Base-by-base conservation (phyloP, 2,797 vertebrate genomes). In the Sebastes reedi region DNA sequence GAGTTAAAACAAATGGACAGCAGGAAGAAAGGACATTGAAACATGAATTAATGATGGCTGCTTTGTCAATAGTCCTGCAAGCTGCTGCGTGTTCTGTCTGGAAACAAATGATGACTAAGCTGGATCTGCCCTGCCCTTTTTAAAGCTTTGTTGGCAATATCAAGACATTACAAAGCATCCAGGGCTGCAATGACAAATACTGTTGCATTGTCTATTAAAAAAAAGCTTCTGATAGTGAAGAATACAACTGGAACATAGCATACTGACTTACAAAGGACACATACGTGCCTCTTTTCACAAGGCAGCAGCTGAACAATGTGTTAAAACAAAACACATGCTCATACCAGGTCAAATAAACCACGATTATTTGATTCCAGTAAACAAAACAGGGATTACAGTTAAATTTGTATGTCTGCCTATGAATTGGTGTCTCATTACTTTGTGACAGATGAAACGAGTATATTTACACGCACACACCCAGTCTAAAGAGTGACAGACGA, bases 21-120 rank as follows among this genome's bases (percentile, higher is more conserved):
- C 68, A 79, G 72, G 46, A 70, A 83, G 78, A 60, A 77, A 80
- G 81, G 55, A 77, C 77, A 62, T 5, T 1, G 29, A 29, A 1
- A 25, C 52, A 67, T 81, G 68, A 88, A 83, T 81, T 62, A 83
- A 66, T 88, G 1, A 85, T 36, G 4, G 24, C 3, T 2, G 59
- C 59, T 81, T 7, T 67, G 59, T 75, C 66, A 24, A 77, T 3
- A 32, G 59, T 62, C 50, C 70, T 73, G 29, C 75, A 58, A 24
- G 72, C 67, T 36, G 20, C 81, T 55, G 75, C 75, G 10, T 18
- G 77, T 29, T 29, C 16, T 4, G 62, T 22, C 58, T 58, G 30
- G n/a, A 42, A 62, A 69, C 67, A 66, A 36, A 75, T 6, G 22
- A 54, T 32, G 64, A 74, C 25, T 54, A 1, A 67, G 64, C 29